phyloP scores from a whole-genome alignment of 2,888 invertebrate genomes.

The Teleogryllus oceanicus region DNA sequence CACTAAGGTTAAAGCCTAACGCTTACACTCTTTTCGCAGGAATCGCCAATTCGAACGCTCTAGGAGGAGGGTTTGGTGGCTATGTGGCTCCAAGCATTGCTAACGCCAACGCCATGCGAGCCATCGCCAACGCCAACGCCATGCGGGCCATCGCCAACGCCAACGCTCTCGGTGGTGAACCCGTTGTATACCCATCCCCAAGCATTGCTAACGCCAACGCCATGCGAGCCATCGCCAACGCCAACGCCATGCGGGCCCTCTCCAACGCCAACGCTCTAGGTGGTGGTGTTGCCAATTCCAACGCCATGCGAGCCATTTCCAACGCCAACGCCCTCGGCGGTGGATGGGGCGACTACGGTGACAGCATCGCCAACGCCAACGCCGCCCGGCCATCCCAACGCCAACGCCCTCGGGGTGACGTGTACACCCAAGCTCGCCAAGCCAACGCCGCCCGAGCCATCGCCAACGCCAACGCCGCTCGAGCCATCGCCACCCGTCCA shows the following conservation, averaged over 20 bases:
- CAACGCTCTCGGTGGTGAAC: not conserved
- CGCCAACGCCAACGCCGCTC: not conserved
- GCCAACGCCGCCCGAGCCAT: conserved; percentile 4
- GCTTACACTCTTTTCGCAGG: not conserved
- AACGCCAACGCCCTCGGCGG: not conserved
- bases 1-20: not conserved
- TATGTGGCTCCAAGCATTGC: not conserved
- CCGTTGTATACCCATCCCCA: not conserved
- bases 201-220: conserved; percentile 18
- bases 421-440: not conserved
- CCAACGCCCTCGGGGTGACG: conserved; percentile 4
- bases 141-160: not conserved
- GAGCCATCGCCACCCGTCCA: not conserved
- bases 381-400: not conserved
- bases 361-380: not conserved
- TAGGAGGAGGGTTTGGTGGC: not conserved
- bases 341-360: not conserved
- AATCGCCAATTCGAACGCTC: not conserved
- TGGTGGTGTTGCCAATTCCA: not conserved
- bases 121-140: conserved; percentile 6
- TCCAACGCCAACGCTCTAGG: not conserved
- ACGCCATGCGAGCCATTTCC: not conserved
- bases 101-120: conserved; percentile 6
- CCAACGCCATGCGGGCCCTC: not conserved
- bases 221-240: conserved; percentile 9